Conservation (phyloP, 2,888 invertebrate species). For the Aphodius sticticus region DNA sequence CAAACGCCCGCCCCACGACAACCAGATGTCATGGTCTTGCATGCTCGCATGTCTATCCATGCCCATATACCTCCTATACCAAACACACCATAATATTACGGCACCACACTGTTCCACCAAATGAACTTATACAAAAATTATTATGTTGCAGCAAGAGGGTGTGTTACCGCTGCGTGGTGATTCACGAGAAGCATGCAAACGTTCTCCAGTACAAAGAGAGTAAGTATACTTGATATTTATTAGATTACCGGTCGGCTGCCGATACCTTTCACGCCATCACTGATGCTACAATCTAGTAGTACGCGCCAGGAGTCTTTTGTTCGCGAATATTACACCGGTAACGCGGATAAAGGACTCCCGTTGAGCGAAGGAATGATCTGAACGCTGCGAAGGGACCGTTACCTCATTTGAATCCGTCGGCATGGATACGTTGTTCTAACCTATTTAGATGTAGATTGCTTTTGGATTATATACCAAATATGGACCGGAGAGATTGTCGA, state of each 20-base stretch:
- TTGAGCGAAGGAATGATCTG: conserved; percentile 4
- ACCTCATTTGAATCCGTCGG: background rate
- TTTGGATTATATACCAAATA: background rate
- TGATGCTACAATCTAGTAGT: background rate
- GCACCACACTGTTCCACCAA: conserved; percentile 8
- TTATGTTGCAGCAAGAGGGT: conserved; percentile 77
- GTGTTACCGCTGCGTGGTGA: conserved; percentile 94
- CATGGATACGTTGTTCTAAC: background rate
- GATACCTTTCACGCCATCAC: background rate
- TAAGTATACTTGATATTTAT: conserved; percentile 67
- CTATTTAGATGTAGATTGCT: background rate
- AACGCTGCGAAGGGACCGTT: background rate
- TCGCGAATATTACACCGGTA: conserved; percentile 20
- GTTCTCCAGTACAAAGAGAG: conserved; percentile 97
- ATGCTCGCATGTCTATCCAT: background rate
- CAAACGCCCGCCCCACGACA: background rate
- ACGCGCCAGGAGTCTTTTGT: conserved; percentile 19
- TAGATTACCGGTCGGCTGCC: conserved; percentile 10
- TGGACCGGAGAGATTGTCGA: background rate
- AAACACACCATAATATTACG: background rate
- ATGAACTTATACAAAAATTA: conserved; percentile 38
- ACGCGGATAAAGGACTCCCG: background rate
- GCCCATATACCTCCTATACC: background rate
- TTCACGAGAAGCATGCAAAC: conserved; percentile 94
- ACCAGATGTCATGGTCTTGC: background rate